A percentile compares a stretch with the other conserved stretches of the same genome.
Conservation (phyloP, 2,113 vertebrate species). For the Gorsachius goisagi region DNA sequence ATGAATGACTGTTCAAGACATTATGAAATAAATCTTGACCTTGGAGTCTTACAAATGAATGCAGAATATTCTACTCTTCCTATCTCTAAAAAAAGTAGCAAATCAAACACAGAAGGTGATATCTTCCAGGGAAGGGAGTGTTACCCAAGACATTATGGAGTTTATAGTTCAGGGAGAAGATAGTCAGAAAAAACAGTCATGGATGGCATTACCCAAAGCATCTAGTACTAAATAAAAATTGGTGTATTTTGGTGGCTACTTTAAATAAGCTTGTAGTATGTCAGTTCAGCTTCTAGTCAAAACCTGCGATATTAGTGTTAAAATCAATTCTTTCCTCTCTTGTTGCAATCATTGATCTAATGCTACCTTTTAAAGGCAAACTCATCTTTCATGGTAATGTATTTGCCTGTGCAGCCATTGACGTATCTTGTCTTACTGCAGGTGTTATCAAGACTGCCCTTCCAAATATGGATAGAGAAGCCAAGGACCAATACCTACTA, state of each 20-base stretch:
- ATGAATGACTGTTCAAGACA: background rate
- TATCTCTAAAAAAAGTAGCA: background rate
- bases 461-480: slow-evolving; percentile 96
- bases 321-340: background rate
- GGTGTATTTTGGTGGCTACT: background rate
- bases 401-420: background rate
- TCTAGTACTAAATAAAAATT: background rate
- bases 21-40: background rate
- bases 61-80: background rate
- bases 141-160: background rate
- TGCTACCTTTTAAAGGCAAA: background rate
- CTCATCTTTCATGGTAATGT: background rate
- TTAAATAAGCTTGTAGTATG: background rate
- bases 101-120: background rate
- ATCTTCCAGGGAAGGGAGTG: background rate
- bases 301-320: background rate
- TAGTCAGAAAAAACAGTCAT: background rate
- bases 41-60: background rate
- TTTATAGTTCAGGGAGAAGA: background rate
- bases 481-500: slow-evolving; percentile 92
- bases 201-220: background rate
- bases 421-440: slow-evolving; percentile 63
- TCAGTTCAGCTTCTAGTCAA: background rate
- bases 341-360: background rate
- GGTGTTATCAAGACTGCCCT: slow-evolving; percentile 95